Conservation (phyloP, 2,797 vertebrate genomes). For the Pseudomugil gertrudae region DNA sequence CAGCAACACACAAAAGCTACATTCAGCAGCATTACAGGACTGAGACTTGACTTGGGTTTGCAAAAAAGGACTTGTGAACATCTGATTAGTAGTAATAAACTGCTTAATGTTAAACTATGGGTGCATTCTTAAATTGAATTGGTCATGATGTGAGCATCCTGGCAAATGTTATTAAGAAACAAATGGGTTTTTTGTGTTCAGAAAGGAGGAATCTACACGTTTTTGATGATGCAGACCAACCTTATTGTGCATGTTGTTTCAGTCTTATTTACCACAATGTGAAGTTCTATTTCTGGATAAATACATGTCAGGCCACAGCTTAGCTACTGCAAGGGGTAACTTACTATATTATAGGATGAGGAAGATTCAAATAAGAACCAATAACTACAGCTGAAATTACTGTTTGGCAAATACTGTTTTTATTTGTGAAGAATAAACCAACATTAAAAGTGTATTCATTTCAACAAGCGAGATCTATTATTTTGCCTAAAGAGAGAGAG, state of each 20-base stretch:
- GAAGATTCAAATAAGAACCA: background rate
- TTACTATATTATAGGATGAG: background rate
- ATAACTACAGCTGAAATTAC: background rate
- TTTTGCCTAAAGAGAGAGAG: conserved; percentile 7
- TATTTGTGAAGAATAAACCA: background rate
- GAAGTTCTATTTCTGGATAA: background rate
- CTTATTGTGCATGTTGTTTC: background rate
- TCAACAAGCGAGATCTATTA: background rate
- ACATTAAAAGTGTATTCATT: background rate
- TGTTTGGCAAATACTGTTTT: background rate
- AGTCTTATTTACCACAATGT: too few species aligned
- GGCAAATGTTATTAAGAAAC: too few species aligned
- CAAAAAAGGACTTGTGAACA: too few species aligned
- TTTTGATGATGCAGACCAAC: background rate
- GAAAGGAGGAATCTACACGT: too few species aligned
- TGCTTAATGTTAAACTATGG: too few species aligned
- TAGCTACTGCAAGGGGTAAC: background rate
- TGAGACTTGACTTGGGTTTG: too few species aligned
- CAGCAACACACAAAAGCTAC: too few species aligned
- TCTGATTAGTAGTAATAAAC: too few species aligned
- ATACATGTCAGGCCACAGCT: background rate
- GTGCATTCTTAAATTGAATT: too few species aligned
- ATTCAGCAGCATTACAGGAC: too few species aligned
- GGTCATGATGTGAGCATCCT: too few species aligned
- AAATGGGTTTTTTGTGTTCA: too few species aligned